Conservation (phyloP, 2,113 vertebrate genomes). For the Oriolus oriolus region DNA sequence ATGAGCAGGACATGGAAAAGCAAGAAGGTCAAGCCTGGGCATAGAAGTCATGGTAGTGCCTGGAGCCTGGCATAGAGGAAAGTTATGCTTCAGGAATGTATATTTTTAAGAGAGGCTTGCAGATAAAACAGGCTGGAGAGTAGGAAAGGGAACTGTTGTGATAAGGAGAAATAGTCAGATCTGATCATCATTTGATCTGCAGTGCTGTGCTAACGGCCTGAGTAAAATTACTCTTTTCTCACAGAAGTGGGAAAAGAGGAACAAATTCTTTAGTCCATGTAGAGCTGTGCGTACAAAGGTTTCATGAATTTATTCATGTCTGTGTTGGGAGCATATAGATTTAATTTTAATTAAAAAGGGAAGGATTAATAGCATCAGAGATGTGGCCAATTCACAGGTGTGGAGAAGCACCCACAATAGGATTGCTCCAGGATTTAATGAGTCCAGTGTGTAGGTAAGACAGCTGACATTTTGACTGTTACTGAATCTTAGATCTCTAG, state of each 20-base stretch:
- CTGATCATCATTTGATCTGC: background rate
- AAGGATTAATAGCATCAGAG: background rate
- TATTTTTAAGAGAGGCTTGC: background rate
- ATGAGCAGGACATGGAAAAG: background rate
- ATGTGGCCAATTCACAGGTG: background rate
- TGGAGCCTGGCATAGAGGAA: background rate
- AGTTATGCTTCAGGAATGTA: fast-evolving
- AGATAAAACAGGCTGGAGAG: background rate
- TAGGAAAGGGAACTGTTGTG: background rate
- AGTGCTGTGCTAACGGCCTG: background rate
- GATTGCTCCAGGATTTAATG: background rate
- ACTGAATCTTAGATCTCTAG: background rate
- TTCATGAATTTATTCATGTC: background rate
- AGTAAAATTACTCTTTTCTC: background rate
- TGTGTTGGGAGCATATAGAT: background rate
- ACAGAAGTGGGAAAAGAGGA: background rate
- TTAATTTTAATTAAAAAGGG: background rate
- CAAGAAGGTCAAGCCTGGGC: too few species aligned
- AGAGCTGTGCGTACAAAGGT: background rate
- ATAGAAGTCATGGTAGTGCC: background rate
- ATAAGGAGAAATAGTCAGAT: background rate
- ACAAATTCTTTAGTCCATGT: background rate
- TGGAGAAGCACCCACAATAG: background rate
- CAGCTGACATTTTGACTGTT: background rate
- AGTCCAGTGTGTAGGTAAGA: background rate